Percentiles rank a stretch among this genome's conserved stretches.
Evolutionary conservation across 2,888 invertebrate species (phyloP).

Genomic region (Ormyrus rosae): DNA sequence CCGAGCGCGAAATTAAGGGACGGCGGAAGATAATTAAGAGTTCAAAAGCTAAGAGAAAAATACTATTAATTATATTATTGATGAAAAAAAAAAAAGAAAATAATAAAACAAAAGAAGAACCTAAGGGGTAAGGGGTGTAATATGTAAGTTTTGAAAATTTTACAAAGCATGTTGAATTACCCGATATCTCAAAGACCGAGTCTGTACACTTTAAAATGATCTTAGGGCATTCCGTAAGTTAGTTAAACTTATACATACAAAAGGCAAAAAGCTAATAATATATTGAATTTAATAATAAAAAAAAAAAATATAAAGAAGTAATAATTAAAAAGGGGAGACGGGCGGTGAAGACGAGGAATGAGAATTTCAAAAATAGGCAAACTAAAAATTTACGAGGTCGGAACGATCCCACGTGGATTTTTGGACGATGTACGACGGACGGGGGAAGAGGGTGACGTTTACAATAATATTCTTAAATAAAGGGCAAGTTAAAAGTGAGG

Average conservation of each 20-base stretch:
- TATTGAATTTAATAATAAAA: constrained; percentile 59
- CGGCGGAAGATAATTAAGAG: constrained; percentile 65
- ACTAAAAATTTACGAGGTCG: constrained; percentile 53
- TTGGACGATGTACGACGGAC: constrained; percentile 48
- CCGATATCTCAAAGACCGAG: constrained; percentile 63
- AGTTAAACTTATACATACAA: constrained; percentile 61
- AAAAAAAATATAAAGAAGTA: constrained; percentile 52
- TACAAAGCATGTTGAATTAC: constrained; percentile 65
- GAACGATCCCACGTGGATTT: constrained; percentile 52
- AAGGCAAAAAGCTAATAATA: constrained; percentile 58
- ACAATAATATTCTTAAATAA: constrained; percentile 55
- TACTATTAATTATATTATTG: constrained; percentile 59
- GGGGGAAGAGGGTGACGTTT: constrained; percentile 42
- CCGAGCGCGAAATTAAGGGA: constrained; percentile 57
- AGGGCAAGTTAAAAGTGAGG: constrained; percentile 45
- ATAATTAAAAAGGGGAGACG: constrained; percentile 61
- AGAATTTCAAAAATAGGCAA: constrained; percentile 54
- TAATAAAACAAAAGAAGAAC: constrained; percentile 54
- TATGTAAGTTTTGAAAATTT: constrained; percentile 70
- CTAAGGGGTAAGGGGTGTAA: constrained; percentile 61
- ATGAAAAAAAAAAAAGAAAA: constrained; percentile 53
- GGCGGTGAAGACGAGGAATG: constrained; percentile 59
- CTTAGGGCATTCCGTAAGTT: constrained; percentile 69
- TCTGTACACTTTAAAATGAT: constrained; percentile 65
- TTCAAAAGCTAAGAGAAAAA: constrained; percentile 66